Percentiles rank a stretch among this genome's conserved stretches.
Conservation (phyloP, 2,113 vertebrate species). For the Nettapus auritus region DNA sequence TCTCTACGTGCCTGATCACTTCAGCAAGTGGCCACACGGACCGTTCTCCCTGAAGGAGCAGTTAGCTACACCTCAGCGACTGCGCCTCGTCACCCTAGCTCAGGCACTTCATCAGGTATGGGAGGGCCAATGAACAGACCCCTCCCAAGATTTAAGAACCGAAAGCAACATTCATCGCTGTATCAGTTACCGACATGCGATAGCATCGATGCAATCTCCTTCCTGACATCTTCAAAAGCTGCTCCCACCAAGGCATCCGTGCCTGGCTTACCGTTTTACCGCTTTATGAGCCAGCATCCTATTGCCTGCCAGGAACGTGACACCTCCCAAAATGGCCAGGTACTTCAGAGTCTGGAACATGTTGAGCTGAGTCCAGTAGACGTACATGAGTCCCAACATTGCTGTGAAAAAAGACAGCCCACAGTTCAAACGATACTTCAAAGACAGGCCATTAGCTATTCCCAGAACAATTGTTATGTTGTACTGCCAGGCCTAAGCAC, state of each 20-base stretch:
- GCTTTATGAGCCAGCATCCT: conserved; percentile 99
- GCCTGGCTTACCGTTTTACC: conserved; percentile 87
- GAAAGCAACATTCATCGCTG: background rate
- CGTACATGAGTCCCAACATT: conserved; percentile 95
- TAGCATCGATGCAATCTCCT: background rate
- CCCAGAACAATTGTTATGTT: background rate
- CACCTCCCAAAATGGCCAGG: conserved; percentile 90
- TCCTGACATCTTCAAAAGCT: background rate
- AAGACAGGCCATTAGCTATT: background rate
- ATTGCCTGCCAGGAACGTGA: conserved; percentile 98
- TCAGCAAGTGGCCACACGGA: background rate
- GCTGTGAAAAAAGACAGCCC: conserved; percentile 71
- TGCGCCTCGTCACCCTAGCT: background rate
- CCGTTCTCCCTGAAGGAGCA: background rate
- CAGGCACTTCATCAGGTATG: background rate
- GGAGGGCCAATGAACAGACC: background rate
- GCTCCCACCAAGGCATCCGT: background rate
- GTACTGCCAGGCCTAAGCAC: background rate
- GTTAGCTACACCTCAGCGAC: background rate
- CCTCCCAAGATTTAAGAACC: background rate
- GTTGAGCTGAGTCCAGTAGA: conserved; percentile 98
- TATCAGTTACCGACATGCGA: background rate
- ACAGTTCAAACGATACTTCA: background rate
- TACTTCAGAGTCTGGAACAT: conserved; percentile 99
- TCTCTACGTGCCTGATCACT: fast-evolving